Evolutionary conservation across 35 echinoderm and acorn worm species (phyloP), one percentile per base, ranked within the genome.

Genomic region (Apostichopus japonicus): DNA sequence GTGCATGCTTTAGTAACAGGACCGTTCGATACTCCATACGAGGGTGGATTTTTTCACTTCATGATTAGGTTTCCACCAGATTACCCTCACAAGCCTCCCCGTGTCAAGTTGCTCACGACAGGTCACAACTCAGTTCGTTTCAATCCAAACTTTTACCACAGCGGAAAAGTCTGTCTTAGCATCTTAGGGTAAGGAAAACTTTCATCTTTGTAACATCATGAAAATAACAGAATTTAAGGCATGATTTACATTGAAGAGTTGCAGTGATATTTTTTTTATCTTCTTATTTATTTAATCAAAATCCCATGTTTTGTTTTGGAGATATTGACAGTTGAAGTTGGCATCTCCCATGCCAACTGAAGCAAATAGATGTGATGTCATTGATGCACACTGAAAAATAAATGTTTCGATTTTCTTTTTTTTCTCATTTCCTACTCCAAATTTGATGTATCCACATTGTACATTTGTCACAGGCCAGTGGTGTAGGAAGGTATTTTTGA

Each of bases 41-140:
- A 98, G 77, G 96, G 96, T 53, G 96, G 96, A 13, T 98, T 98
- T 87, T 98, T 98, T 81, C 94, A 98, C 59, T 98, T 98, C 59
- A 53, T 98, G 63, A 87, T 98, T 51, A 76, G 94, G 17, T 98
- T 98, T 80, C 96, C 96, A 62, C 96, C 96, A 79, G 94, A 98
- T 86, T 98, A 98, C 75, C 96, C 96, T 13, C 95, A 96, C 78
- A 94, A 93, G 55, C 96, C 96, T 57, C 96, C 96, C 23, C 84
- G 96, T 24, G 93, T 98, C 10, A 98, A 96, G 81, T 73, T 98
- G 24, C 73, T 96, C 23, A 98, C 96, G 10, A 98, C 94, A 9
- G 96, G 96, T 56, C 93, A 96, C 81, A 90, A 92, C 17, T 78
- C 73, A 80, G 96, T 98, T 17, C 77, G 96, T 24, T 98, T 98